Evolutionary conservation across 2,888 invertebrate genomes (phyloP), one percentile per base, ranked within the genome.

Genomic region (Megamerina dolium): DNA sequence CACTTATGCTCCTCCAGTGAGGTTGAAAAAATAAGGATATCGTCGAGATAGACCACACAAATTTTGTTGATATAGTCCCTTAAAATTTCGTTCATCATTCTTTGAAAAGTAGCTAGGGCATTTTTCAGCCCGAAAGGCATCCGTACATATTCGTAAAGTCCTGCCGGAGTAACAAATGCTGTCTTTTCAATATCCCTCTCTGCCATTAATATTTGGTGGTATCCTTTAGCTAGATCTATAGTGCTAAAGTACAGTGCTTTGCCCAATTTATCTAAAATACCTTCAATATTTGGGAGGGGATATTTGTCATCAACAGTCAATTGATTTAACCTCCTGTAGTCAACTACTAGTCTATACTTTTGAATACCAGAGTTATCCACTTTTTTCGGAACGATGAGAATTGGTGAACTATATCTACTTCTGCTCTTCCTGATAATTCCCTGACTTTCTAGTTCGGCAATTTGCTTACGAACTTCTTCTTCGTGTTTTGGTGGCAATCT

Each of bases 101-200:
- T 3, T 16, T 46, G 36, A 18, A 40, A 43, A 3, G 46, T 43
- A 1, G 32, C 39, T 0, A 33, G 37, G 1, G 42, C 39, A 9
- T 42, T 46, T 31, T 46, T 46, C 2, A 42, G 10, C 8, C 42
- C 39, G 14, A 39, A 43, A 3, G 37, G 37, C 43, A 41, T 40
- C 8, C 33, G n/a, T 20, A 37, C 18, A 12, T 39, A 45, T 5
- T 45, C 41, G 9, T 41, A 45, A 2, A 45, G n/a, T 16, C 40
- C 45, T 1, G 23, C 29, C 6, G 39, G 39, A 9, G 39, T 44
- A 1, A 34, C 37, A 8, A 45, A 45, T 16, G 34, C 33, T 34
- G 41, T 41, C 2, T 34, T 39, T 4, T 43, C 29, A 5, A 37
- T 27, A n/a, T 39, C 39, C 33, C 20, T 29, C 33, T 21, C n/a